These are phyloP conservation scores for Eulacestoma nigropectus DNA, from an alignment of 2,113 vertebrate genomes.

Conservation along the genomic window DNA sequence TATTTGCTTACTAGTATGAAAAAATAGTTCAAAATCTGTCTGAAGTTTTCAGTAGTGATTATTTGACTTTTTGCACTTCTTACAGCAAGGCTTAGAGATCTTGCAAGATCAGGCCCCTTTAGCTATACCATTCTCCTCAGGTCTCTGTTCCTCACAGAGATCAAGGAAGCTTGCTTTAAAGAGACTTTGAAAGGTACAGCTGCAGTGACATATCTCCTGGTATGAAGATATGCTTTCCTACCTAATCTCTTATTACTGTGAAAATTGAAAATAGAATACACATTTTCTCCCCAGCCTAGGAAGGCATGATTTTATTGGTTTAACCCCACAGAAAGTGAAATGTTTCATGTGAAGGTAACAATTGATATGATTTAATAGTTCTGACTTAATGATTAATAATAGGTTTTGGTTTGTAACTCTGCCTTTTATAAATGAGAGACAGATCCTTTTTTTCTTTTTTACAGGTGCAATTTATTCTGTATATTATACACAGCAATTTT, in stretches of 20 bases:
- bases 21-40: not conserved
- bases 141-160: not conserved
- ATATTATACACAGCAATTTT: slow-evolving; percentile 5
- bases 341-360: not conserved
- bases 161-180: not conserved
- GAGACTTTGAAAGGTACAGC: not conserved
- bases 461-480: slow-evolving; percentile 13
- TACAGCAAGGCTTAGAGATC: not conserved
- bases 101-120: not conserved
- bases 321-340: not conserved
- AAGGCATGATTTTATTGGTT: not conserved
- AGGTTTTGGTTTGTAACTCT: not conserved
- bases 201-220: not conserved
- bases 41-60: not conserved
- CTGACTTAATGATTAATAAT: not conserved
- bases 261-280: not conserved
- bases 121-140: not conserved
- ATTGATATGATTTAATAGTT: not conserved
- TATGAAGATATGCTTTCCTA: not conserved
- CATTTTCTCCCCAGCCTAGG: not conserved
- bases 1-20: not conserved
- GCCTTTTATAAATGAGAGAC: not conserved
- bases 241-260: not conserved
- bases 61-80: not conserved
- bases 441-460: slow-evolving; percentile 18